Base-by-base conservation (phyloP, 2,888 invertebrate species). In the Parnassius glacialis region DNA sequence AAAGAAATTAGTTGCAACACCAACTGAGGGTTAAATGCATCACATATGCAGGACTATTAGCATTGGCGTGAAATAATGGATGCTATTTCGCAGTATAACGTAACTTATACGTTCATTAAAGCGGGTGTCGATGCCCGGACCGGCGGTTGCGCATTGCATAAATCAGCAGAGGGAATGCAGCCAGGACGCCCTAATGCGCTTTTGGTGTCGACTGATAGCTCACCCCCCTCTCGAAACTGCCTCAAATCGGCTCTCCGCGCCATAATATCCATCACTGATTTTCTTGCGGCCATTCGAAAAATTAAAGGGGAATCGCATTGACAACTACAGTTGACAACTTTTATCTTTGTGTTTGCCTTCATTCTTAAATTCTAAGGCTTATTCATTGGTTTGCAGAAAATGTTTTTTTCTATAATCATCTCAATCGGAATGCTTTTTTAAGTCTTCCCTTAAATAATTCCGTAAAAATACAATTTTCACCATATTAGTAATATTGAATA, bases 61-160 rank as follows among this genome's bases (percentile, higher is more conserved):
- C 80, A 83, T 78, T 81, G 82, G 86, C 84, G 82, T 83, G 81
- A 83, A 87, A 85, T 86, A 87, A 86, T 85, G 83, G 80, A 81
- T 83, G 78, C 84, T 81, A 84, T 84, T 85, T 83, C 78, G 80
- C 83, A 81, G 83, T 81, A 83, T 78, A 85, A 82, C 81, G 84
- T 82, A 87, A 84, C 80, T 80, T 85, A 87, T 85, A 80, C 82
- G 88, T 89, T 88, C 88, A 88, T 88, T 89, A 88, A 81, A 80
- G 76, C 75, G 81, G 68, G 83, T 84, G 87, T 85, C 86, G 86
- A 85, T 81, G 87, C 74, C 87, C 84, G 84, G 72, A 79, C 78
- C 79, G 74, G 74, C 77, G 80, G 80, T 78, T 79, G 85, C 83
- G 79, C 78, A 75, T 84, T 87, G 89, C 87, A 90, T 90, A 88